Base-by-base conservation (phyloP, 2,113 vertebrate genomes). In the Ariopsis seemanni region DNA sequence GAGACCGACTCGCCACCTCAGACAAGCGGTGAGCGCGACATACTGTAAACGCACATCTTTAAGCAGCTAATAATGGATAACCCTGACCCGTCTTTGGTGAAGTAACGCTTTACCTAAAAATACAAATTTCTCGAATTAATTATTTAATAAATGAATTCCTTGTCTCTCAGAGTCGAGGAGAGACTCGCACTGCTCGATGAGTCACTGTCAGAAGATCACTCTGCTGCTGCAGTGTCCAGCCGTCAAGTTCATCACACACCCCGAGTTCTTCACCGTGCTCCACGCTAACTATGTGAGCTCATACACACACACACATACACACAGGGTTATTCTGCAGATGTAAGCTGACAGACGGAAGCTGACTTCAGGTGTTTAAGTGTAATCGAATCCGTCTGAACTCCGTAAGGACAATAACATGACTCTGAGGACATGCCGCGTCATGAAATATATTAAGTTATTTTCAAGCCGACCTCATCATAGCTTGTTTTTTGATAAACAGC, bases 171-270 rank as follows among this genome's bases (percentile, higher is more conserved):
- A 97, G 89, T 89, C 95, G 85, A 96, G 96, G 78, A 95, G 96
- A 92, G 97, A 97, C 86, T 91, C 94, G 34, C 93, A 96, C 4
- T 93, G 96, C 91, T 97, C 96, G 87, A 95, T 96, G 0, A 94
- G 96, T 89, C 97, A 95, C 90, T 96, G 96, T 88, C 97, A 97
- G 91, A 97, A 97, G 93, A 95, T 97, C 92, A 97, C 96, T 53
- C 92, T 97, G 91, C 89, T 97, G 89, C 94, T 97, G 30, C 97
- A 97, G 91, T 96, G 95, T 89, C 97, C 97, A 48, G 96, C 97
- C 0, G 96, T 97, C 91, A 97, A 97, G 92, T 97, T 97, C 92
- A 96, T 97, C 94, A 97, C 96, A 88, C 96, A 97, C 88, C 97
- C 97, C 0, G 97, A 97, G 88, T 97, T 97, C 95, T 97, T 97